Conservation (phyloP, 2,113 vertebrate species). For the Probosciger aterrimus region DNA sequence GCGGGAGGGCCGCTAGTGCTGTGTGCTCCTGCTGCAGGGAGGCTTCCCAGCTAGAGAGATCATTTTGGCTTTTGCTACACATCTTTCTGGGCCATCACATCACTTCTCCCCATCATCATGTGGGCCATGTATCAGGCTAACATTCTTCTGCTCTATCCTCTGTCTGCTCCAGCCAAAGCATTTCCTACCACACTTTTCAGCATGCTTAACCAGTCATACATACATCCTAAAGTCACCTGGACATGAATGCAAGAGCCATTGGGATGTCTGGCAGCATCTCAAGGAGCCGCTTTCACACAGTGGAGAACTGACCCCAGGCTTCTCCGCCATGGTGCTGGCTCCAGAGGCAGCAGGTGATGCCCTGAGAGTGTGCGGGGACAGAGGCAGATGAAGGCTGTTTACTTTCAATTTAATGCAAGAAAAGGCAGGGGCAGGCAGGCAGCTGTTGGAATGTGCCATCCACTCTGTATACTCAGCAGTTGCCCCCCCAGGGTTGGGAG, state of each 20-base stretch:
- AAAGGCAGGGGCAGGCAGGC: not conserved
- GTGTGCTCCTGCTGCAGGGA: not conserved
- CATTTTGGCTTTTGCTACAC: not conserved
- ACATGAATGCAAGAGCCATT: accelerated
- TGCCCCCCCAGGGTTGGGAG: not conserved
- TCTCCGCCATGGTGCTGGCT: not conserved
- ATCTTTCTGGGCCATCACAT: not conserved
- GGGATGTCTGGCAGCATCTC: not conserved
- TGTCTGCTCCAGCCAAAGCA: not conserved
- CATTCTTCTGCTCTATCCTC: accelerated
- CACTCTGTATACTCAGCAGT: not conserved
- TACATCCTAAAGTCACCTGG: not conserved
- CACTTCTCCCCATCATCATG: not conserved
- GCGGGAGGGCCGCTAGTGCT: accelerated
- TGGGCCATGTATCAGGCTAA: not conserved
- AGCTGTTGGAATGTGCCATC: not conserved
- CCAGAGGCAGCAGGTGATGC: not conserved
- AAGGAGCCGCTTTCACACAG: not conserved
- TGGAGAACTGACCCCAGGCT: not conserved
- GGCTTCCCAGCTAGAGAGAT: not conserved
- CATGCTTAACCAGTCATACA: not conserved
- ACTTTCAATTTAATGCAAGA: not conserved
- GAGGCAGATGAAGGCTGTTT: not conserved
- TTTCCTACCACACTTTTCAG: not conserved
- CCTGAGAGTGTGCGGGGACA: not conserved